These are phyloP conservation scores for Trematomus loennbergii DNA, from an alignment of 2,113 vertebrate species.

Conservation along the genomic window DNA sequence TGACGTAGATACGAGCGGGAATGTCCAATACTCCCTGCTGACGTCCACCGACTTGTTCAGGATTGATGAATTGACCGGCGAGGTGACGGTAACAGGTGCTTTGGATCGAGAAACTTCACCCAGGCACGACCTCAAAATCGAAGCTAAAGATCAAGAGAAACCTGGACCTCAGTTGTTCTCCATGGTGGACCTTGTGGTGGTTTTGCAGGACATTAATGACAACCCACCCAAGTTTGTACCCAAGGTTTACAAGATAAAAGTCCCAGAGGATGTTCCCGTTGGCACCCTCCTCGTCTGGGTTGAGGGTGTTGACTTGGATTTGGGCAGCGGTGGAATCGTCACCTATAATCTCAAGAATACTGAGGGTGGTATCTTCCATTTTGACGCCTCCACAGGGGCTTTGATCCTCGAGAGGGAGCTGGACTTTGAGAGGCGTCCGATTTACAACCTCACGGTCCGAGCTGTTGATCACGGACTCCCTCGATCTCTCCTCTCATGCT, in stretches of 20 bases:
- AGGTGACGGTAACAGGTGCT: constrained; percentile 84
- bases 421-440: constrained; percentile 90
- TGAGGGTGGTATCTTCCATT: constrained; percentile 85
- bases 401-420: constrained; percentile 90
- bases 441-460: constrained; percentile 92
- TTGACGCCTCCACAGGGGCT: constrained; percentile 88
- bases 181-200: constrained; percentile 84
- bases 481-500: constrained; percentile 90
- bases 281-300: constrained; percentile 91
- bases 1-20: constrained; percentile 87
- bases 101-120: constrained; percentile 90
- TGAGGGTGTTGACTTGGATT: constrained; percentile 91
- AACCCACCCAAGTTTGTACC: constrained; percentile 91
- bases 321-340: constrained; percentile 88
- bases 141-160: constrained; percentile 90
- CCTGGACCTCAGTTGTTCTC: constrained; percentile 87
- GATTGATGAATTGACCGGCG: constrained; percentile 89
- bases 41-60: constrained; percentile 88
- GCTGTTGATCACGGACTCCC: constrained; percentile 91
- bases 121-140: constrained; percentile 87
- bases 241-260: constrained; percentile 86
- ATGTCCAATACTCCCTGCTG: constrained; percentile 87
- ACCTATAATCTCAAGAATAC: constrained; percentile 88
- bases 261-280: constrained; percentile 91
- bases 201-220: constrained; percentile 93